phyloP scores from a whole-genome alignment of 2,797 vertebrate species.

The Channallabes apus region DNA sequence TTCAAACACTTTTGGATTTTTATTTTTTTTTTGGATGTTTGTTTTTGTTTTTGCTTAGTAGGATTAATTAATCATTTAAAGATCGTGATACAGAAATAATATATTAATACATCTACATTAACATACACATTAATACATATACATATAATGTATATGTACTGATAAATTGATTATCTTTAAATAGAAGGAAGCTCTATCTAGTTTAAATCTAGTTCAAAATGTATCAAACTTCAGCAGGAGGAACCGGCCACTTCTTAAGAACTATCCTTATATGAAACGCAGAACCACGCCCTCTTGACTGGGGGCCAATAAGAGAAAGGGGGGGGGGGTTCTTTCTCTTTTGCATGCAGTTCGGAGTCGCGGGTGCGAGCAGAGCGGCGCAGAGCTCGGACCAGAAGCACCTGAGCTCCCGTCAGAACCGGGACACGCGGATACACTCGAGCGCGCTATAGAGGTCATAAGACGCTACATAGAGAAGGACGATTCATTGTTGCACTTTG shows the following conservation, averaged over 20 bases:
- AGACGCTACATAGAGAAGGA: background rate
- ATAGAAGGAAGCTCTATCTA: background rate
- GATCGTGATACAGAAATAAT: too few species aligned
- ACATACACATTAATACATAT: too few species aligned
- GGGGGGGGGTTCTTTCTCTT: conserved; percentile 50
- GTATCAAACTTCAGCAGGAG: too few species aligned
- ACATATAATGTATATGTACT: background rate
- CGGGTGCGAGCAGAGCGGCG: background rate
- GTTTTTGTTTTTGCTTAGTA: too few species aligned
- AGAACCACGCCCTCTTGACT: conserved; percentile 44
- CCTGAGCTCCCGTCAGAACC: background rate
- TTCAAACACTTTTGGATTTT: too few species aligned
- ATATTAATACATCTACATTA: too few species aligned
- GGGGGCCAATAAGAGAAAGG: conserved; percentile 41
- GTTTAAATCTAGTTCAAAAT: background rate
- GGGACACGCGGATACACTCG: too few species aligned
- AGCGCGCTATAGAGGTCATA: background rate
- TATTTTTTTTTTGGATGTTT: too few species aligned
- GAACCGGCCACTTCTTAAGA: background rate
- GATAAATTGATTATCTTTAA: background rate
- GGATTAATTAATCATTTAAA: too few species aligned
- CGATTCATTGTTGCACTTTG: background rate
- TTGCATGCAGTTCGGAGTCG: conserved; percentile 11
- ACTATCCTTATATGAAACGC: conserved; percentile 61
- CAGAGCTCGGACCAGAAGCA: background rate